Percentiles rank a stretch among this genome's conserved stretches.
Evolutionary conservation across 2,888 invertebrate genomes (phyloP).

Genomic region (Hirtodrosophila trivittata): DNA sequence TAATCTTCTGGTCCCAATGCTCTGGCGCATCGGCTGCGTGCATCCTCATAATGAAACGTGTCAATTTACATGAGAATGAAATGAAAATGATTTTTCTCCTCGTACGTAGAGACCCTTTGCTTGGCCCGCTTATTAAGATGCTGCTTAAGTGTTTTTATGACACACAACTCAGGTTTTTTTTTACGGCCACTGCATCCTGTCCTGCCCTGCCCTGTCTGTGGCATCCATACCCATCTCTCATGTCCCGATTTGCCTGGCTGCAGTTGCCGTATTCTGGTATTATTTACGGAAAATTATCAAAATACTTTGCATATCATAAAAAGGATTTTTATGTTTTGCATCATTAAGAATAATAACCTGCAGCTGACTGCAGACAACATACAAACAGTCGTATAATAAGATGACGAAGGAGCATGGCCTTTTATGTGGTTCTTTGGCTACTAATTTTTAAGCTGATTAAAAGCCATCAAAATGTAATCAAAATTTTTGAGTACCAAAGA

Average conservation of each 20-base stretch:
- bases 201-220: too few relatives aligned
- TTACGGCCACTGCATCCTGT: slow-evolving; percentile 64
- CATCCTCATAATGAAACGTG: slow-evolving; percentile 75
- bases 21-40: slow-evolving; percentile 19
- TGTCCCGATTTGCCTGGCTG: slow-evolving; percentile 14
- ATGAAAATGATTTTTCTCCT: slow-evolving; percentile 67
- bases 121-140: slow-evolving; percentile 19
- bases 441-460: slow-evolving; percentile 79
- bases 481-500: slow-evolving; percentile 35
- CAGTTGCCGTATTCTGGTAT: slow-evolving; percentile 50
- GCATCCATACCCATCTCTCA: neutral
- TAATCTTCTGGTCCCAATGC: slow-evolving; percentile 24
- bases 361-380: slow-evolving; percentile 19
- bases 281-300: slow-evolving; percentile 76
- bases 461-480: slow-evolving; percentile 72
- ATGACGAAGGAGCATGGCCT: neutral
- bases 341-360: slow-evolving; percentile 68
- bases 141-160: slow-evolving; percentile 64
- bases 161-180: slow-evolving; percentile 26
- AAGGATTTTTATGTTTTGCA: slow-evolving; percentile 72
- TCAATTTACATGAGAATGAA: slow-evolving; percentile 70
- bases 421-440: slow-evolving; percentile 45
- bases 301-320: slow-evolving; percentile 76
- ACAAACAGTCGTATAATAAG: neutral
- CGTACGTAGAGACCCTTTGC: neutral